phyloP scores from a whole-genome alignment of 1,140 invertebrate genomes.

The Steinernema feltiae region DNA sequence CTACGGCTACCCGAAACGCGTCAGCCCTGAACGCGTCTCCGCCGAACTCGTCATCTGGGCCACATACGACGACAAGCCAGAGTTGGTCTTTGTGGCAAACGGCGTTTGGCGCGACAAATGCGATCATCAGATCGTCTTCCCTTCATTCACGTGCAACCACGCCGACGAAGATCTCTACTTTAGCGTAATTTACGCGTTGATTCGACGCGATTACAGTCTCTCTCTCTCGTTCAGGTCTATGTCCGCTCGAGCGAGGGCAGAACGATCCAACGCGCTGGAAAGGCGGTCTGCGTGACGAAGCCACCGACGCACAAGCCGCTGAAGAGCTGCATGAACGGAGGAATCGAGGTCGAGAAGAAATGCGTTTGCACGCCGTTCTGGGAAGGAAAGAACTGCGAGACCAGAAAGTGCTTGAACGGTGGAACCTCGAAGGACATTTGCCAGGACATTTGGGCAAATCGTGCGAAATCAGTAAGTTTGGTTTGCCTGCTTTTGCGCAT shows the following conservation, averaged over 20 bases:
- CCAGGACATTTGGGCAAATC: constrained; percentile 24
- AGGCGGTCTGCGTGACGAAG: constrained; percentile 25
- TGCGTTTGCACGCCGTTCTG: constrained; percentile 38
- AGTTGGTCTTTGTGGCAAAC: constrained; percentile 34
- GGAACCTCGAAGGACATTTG: constrained; percentile 20
- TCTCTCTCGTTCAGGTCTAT: constrained; percentile 34
- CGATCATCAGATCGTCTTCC: constrained; percentile 38
- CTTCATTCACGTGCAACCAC: constrained; percentile 30
- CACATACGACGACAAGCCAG: constrained; percentile 20
- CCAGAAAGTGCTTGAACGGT: constrained; percentile 34
- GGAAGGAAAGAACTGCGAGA: constrained; percentile 35
- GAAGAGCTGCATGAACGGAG: constrained; percentile 38
- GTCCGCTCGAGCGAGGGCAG: constrained; percentile 33
- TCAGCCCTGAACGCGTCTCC: constrained; percentile 14
- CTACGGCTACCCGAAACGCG: constrained; percentile 12
- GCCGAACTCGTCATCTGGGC: constrained; percentile 37
- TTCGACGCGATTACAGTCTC: no score
- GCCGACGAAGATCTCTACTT: constrained; percentile 37
- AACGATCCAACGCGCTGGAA: constrained; percentile 38
- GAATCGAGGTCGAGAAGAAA: constrained; percentile 29
- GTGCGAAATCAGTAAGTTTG: constrained; percentile 21
- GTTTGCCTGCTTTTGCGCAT: no score
- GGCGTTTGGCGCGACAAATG: constrained; percentile 41
- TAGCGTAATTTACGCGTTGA: constrained; percentile 21
- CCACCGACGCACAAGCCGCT: constrained; percentile 29